phyloP scores from a whole-genome alignment of 2,797 vertebrate genomes.

The Platalea minor region DNA sequence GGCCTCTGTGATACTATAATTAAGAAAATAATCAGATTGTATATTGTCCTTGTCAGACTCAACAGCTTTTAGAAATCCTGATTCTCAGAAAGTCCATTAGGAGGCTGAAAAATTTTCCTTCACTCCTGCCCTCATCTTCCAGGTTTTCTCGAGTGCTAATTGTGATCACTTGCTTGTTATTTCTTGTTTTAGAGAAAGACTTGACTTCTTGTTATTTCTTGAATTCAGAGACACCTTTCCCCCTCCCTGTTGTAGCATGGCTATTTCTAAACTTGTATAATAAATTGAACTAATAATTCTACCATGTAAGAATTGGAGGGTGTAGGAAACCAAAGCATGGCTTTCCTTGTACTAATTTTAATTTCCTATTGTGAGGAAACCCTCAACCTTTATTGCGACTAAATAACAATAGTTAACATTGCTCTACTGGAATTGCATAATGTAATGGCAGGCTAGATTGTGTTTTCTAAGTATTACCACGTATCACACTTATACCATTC shows the following conservation, averaged over 20 bases:
- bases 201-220: neutral
- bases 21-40: neutral
- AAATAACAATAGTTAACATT: neutral
- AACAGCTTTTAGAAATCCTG: neutral
- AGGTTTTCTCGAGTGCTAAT: neutral
- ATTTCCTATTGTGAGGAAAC: neutral
- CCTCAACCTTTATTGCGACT: neutral
- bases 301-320: neutral
- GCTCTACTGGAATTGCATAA: neutral
- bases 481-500: neutral
- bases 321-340: neutral
- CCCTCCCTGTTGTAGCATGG: neutral
- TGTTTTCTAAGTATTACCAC: neutral
- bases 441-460: neutral
- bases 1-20: neutral
- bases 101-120: neutral
- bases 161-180: neutral
- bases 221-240: neutral
- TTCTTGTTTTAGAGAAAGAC: neutral
- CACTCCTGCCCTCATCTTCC: neutral
- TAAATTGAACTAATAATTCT: neutral
- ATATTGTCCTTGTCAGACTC: neutral
- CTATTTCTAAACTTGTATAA: neutral
- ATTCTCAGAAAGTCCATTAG: neutral
- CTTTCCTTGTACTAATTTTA: neutral